Evolutionary conservation across 2,113 vertebrate genomes (phyloP).

Genomic region (Natator depressus): DNA sequence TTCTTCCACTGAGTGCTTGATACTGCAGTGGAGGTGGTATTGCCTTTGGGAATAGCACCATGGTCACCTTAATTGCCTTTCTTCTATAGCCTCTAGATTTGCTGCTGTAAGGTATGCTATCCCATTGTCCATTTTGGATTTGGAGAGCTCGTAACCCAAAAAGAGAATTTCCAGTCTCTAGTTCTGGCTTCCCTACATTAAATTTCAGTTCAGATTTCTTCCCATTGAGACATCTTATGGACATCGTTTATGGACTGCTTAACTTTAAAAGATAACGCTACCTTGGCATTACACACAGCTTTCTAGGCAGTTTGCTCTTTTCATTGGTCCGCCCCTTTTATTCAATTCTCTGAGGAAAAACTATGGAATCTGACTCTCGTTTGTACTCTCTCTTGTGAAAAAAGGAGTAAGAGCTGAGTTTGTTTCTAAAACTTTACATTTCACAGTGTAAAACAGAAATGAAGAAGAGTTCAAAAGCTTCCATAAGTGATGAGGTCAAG

Average conservation of each 20-base stretch:
- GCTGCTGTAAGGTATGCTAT: too few species aligned
- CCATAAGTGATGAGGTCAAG: neutral
- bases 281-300: neutral
- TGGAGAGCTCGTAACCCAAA: too few species aligned
- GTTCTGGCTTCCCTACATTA: too few species aligned
- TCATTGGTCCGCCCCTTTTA: neutral
- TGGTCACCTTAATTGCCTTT: too few species aligned
- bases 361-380: neutral
- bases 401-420: neutral
- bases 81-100: too few species aligned
- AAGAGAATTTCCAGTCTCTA: too few species aligned
- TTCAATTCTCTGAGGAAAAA: neutral
- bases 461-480: neutral
- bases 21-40: too few species aligned
- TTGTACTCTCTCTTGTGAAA: neutral
- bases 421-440: neutral
- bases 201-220: too few species aligned
- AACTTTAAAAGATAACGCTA: neutral
- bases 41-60: too few species aligned
- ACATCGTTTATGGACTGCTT: neutral
- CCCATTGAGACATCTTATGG: neutral
- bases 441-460: neutral
- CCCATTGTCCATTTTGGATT: too few species aligned
- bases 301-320: neutral
- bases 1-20: too few species aligned